phyloP scores from a whole-genome alignment of 2,888 invertebrate genomes.

The Arge pagana region DNA sequence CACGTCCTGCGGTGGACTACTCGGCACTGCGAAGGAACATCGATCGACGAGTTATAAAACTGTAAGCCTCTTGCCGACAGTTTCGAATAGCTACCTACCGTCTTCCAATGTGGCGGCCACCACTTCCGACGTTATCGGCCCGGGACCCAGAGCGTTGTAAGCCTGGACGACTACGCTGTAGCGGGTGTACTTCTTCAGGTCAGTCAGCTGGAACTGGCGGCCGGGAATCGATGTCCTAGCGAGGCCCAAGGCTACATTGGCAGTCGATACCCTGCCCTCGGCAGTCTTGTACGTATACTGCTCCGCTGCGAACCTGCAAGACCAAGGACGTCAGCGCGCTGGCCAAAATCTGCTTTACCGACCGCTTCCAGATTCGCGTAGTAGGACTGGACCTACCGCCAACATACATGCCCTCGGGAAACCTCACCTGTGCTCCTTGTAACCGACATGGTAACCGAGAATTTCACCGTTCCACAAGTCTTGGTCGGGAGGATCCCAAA shows the following conservation, averaged over 20 bases:
- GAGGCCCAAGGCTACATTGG: constrained; percentile 51
- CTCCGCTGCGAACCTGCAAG: constrained; percentile 44
- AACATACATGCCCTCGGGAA: constrained; percentile 2
- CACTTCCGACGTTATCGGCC: constrained; percentile 61
- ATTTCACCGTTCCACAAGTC: constrained; percentile 88
- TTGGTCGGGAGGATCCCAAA: constrained; percentile 85
- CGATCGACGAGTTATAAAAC: background rate
- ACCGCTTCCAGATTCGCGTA: background rate
- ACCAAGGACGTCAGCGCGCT: too few species aligned
- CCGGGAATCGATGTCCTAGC: constrained; percentile 54
- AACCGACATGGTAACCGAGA: constrained; percentile 85
- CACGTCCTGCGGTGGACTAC: constrained; percentile 80
- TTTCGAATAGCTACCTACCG: constrained; percentile 40
- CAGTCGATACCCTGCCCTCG: constrained; percentile 53
- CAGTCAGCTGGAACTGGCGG: constrained; percentile 52
- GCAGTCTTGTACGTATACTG: constrained; percentile 54
- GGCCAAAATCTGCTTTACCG: background rate
- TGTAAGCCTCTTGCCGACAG: too few species aligned
- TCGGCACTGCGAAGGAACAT: constrained; percentile 70
- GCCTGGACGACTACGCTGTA: constrained; percentile 62
- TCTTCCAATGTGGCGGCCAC: constrained; percentile 63
- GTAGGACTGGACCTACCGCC: background rate
- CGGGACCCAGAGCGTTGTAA: constrained; percentile 61
- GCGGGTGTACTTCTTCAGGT: constrained; percentile 62
- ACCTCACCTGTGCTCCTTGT: constrained; percentile 64